Evolutionary conservation across 1,140 invertebrate genomes (phyloP), one percentile per base, ranked within the genome.

Genomic region (Tetraneura akinire): DNA sequence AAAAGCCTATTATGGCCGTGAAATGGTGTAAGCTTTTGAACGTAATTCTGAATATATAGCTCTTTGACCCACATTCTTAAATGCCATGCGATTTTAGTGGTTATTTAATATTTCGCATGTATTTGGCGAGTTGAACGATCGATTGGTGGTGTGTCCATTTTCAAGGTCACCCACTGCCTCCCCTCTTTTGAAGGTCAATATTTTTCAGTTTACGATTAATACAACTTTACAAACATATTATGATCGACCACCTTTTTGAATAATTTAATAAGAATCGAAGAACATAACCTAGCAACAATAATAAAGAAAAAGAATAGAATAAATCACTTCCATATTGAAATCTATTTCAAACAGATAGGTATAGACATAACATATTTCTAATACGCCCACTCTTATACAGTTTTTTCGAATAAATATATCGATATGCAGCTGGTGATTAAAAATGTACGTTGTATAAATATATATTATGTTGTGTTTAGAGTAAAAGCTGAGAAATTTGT

Each of bases 21-120:
- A 68, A 68, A 68, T 47, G 21, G 47, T 68, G 23, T 68, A 47
- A n/a, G 32, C 6, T 73, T 76, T 60, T 45, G 18, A 76, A 57
- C 73, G 37, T 57, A 57, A 57, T 74, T 74, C 37, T 16, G 18
- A 74, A 49, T 23, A 53, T n/a, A 37, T 49, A 51, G 68, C 47
- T 55, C 6, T 78, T 78, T 78, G 74, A 78, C 74, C 74, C 55
- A 78, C 74, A 78, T 78, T 78, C 37, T n/a, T 55, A 55, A 76
- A 57, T 55, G n/a, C 73, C 73, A 42, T 76, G 73, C 73, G 16
- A 76, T 76, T 53, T 23, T 23, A 55, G 73, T 55, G 37, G 37
- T 78, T 78, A 78, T 78, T 78, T 78, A 78, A 78, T 78, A 78
- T 78, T 62, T 78, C 74, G 55, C 74, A 62, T 62, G 55, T 62